phyloP scores from a whole-genome alignment of 2,797 vertebrate genomes.

The Typhlichthys eigenmanni region DNA sequence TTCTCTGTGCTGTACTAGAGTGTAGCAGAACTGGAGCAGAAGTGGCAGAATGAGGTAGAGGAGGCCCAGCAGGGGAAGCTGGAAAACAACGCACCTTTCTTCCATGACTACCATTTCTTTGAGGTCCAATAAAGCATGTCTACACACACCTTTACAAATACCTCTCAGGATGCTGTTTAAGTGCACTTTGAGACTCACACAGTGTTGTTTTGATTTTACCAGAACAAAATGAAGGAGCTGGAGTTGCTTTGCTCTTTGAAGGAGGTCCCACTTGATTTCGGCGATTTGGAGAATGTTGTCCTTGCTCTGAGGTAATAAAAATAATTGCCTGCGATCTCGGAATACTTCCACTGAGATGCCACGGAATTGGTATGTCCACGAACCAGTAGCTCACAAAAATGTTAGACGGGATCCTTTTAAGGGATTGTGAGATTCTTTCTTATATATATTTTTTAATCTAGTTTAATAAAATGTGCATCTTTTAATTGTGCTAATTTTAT shows the following conservation, averaged over 20 bases:
- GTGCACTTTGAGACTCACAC: too few species aligned
- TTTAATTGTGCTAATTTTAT: background rate
- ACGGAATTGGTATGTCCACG: too few species aligned
- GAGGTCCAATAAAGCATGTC: constrained; percentile 78
- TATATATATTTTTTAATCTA: too few species aligned
- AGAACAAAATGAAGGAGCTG: constrained; percentile 98
- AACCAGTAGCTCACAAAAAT: too few species aligned
- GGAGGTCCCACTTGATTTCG: constrained; percentile 91
- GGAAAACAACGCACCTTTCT: constrained; percentile 94
- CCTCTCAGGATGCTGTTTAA: too few species aligned
- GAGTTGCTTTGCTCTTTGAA: constrained; percentile 97
- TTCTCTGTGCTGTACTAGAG: constrained; percentile 74
- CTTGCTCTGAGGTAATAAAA: constrained; percentile 85
- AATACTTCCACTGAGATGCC: too few species aligned
- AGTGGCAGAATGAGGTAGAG: constrained; percentile 96
- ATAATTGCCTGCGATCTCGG: background rate
- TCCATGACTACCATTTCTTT: constrained; percentile 97
- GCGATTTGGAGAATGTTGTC: constrained; percentile 94
- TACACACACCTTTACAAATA: too few species aligned
- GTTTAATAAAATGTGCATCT: too few species aligned
- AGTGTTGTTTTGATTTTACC: constrained; percentile 14
- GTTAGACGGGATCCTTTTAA: too few species aligned
- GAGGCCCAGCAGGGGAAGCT: constrained; percentile 93
- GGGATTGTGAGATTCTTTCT: too few species aligned
- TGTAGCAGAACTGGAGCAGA: constrained; percentile 96